Evolutionary conservation across 2,888 invertebrate species (phyloP).

Genomic region (Ferrisia virgata): DNA sequence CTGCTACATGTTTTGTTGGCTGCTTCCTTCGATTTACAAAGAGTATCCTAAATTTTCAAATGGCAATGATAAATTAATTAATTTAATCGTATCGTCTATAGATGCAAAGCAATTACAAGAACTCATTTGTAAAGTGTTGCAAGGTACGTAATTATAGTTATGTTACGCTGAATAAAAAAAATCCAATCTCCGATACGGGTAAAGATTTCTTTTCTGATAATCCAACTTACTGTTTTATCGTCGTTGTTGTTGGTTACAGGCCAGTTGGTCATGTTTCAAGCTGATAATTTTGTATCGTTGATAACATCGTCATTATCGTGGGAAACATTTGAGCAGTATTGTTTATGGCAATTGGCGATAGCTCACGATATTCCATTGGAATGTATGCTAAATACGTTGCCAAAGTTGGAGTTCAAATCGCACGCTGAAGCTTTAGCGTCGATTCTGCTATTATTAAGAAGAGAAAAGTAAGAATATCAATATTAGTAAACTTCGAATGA

Average conservation of each 20-base stretch:
- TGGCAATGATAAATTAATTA: conserved; percentile 82
- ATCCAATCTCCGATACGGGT: background rate
- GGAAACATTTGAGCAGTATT: conserved; percentile 97
- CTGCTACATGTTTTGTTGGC: conserved; percentile 81
- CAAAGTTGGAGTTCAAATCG: conserved; percentile 76
- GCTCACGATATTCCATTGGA: conserved; percentile 94
- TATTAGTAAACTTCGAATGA: background rate
- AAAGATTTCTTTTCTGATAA: too few relatives aligned
- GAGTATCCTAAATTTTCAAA: conserved; percentile 83
- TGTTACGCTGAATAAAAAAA: background rate
- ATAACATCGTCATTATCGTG: conserved; percentile 82
- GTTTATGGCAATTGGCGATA: conserved; percentile 92
- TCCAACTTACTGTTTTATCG: conserved; percentile 10
- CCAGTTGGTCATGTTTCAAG: conserved; percentile 71
- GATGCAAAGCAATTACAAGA: conserved; percentile 88
- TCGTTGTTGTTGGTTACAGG: conserved; percentile 48
- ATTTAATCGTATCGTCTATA: conserved; percentile 83
- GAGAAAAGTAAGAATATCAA: conserved; percentile 65
- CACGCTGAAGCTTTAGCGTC: conserved; percentile 92
- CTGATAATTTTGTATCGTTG: conserved; percentile 70
- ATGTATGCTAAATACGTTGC: conserved; percentile 73
- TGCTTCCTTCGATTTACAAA: conserved; percentile 88
- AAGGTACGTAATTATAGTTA: conserved; percentile 61
- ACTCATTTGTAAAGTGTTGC: conserved; percentile 83
- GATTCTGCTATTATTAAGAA: conserved; percentile 84